Percentiles rank a stretch among this genome's conserved stretches.
phyloP scores from a whole-genome alignment of 2,888 invertebrate species.

The Cactoblastis cactorum region DNA sequence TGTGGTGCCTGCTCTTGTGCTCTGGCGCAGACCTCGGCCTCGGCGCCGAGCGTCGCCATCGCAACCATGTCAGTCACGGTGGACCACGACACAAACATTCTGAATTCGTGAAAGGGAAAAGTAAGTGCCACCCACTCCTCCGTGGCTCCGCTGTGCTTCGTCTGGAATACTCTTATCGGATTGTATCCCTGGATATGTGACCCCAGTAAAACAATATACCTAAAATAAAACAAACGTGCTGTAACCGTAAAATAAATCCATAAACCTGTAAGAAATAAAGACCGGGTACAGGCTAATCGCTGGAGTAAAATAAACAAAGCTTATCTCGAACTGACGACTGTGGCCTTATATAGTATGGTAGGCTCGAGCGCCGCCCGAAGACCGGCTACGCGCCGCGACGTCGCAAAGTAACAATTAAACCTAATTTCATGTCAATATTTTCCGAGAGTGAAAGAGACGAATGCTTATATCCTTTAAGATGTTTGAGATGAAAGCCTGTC shows the following conservation, averaged over 20 bases:
- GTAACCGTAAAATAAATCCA: slow-evolving; percentile 30
- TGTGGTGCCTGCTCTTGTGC: slow-evolving; percentile 62
- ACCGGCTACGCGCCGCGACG: slow-evolving; percentile 28
- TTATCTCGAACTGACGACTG: slow-evolving; percentile 59
- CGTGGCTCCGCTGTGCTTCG: slow-evolving; percentile 24
- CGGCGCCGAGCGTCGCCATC: slow-evolving; percentile 50
- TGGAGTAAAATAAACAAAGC: slow-evolving; percentile 60
- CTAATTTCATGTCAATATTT: slow-evolving; percentile 34
- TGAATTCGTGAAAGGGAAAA: slow-evolving; percentile 88
- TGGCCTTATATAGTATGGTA: slow-evolving; percentile 55
- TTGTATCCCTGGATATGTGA: slow-evolving; percentile 21
- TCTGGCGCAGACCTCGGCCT: slow-evolving; percentile 41
- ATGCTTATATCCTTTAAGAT: slow-evolving; percentile 35
- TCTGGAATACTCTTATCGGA: slow-evolving; percentile 11
- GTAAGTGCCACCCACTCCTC: slow-evolving; percentile 78
- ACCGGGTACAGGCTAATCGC: slow-evolving; percentile 44
- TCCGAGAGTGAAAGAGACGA: slow-evolving; percentile 31
- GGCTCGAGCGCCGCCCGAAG: slow-evolving; percentile 37
- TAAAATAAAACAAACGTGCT: slow-evolving; percentile 26
- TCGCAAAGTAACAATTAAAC: slow-evolving; percentile 39
- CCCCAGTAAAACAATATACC: slow-evolving; percentile 22
- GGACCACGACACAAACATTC: slow-evolving; percentile 70
- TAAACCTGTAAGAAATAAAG: slow-evolving; percentile 38
- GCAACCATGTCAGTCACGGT: slow-evolving; percentile 43
- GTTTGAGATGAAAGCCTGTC: slow-evolving; percentile 26